Evolutionary conservation across 2,888 invertebrate species (phyloP).

Genomic region (Lumbricus terrestris): DNA sequence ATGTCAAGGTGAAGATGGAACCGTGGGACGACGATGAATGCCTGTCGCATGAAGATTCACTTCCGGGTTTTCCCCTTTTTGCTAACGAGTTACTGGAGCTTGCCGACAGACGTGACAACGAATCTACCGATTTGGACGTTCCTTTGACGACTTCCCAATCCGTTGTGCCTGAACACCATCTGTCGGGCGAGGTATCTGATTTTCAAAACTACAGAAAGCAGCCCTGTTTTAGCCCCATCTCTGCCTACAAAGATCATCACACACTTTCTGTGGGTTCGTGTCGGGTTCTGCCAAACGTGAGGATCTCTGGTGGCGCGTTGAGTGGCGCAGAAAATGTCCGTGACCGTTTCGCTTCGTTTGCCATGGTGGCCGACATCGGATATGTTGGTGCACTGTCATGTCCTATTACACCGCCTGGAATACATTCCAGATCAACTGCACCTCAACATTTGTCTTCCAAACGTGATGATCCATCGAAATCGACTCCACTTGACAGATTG

Average conservation of each 20-base stretch:
- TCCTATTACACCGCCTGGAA: not conserved
- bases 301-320: not conserved
- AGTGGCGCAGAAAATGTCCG: not conserved
- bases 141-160: not conserved
- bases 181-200: not conserved
- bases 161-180: not conserved
- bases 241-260: not conserved
- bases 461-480: not conserved
- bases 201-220: not conserved
- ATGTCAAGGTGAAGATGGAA: not conserved
- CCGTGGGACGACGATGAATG: not conserved
- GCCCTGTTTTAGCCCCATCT: not conserved
- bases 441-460: not conserved
- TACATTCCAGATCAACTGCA: not conserved
- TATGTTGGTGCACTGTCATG: slow-evolving; percentile 5
- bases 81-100: not conserved
- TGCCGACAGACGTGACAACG: not conserved
- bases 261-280: not conserved
- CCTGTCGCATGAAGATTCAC: not conserved
- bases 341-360: not conserved
- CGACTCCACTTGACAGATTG: not conserved
- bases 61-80: not conserved
- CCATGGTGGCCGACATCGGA: not conserved
- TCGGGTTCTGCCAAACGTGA: not conserved
- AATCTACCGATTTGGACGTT: not conserved